Evolutionary conservation across 2,113 vertebrate species (phyloP).

Genomic region (Holacanthus passer): DNA sequence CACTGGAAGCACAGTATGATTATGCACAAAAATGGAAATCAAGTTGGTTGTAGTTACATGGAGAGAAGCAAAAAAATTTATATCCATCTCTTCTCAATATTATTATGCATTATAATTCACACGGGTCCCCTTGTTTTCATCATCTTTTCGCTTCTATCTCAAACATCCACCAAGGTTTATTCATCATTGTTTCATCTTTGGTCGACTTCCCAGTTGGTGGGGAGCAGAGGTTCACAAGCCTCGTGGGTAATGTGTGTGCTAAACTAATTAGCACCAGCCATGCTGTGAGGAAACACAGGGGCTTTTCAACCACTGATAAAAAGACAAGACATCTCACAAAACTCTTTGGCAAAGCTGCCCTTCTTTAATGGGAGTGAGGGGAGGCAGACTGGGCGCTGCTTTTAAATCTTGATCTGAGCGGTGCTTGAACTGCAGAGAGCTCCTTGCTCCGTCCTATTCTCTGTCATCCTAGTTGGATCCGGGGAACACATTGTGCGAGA

Average conservation of each 20-base stretch:
- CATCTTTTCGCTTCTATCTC: conserved; percentile 30
- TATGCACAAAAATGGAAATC: conserved; percentile 34
- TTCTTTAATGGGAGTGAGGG: conserved; percentile 55
- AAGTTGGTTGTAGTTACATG: conserved; percentile 6
- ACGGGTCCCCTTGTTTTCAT: conserved; percentile 38
- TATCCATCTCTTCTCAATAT: conserved; percentile 20
- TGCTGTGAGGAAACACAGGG: conserved; percentile 68
- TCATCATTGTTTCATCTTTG: conserved; percentile 66
- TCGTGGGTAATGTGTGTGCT: conserved; percentile 64
- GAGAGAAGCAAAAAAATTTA: conserved; percentile 11
- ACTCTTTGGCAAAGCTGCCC: conserved; percentile 50
- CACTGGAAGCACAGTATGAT: background rate
- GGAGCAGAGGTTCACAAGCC: conserved; percentile 62
- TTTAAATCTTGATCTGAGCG: conserved; percentile 66
- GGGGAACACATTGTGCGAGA: conserved; percentile 23
- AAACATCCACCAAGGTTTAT: conserved; percentile 49
- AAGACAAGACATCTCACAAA: conserved; percentile 63
- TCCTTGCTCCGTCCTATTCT: conserved; percentile 43
- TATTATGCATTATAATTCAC: conserved; percentile 35
- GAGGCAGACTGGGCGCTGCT: conserved; percentile 39
- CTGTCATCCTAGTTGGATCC: conserved; percentile 58
- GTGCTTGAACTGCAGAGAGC: conserved; percentile 69
- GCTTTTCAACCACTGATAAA: conserved; percentile 63
- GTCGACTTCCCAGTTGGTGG: conserved; percentile 48
- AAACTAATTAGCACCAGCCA: conserved; percentile 77